A percentile compares a stretch with the other conserved stretches of the same genome.
These are phyloP conservation scores for Plutomurus gul DNA, from an alignment of 1,140 invertebrate species.

Conservation along the genomic window DNA sequence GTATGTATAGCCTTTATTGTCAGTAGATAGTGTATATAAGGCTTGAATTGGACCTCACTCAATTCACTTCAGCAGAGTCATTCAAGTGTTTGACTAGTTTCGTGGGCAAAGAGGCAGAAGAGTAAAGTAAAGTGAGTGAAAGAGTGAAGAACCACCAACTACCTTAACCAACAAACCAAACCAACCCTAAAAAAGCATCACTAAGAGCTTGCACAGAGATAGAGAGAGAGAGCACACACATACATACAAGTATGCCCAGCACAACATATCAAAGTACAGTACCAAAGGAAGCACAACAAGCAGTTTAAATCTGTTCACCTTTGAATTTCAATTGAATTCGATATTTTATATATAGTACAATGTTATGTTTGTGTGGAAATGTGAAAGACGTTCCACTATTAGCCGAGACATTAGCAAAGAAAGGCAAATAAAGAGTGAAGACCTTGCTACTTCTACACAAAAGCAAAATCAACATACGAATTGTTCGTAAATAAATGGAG, in stretches of 20 bases:
- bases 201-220: no score
- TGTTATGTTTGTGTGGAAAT: slow-evolving; percentile 8
- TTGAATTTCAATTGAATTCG: slow-evolving; percentile 17
- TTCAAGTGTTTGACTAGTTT: slow-evolving; percentile 26
- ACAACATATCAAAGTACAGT: not conserved
- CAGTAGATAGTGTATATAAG: no score
- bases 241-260: not conserved
- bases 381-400: no score
- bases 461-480: not conserved
- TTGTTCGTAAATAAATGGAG: not conserved
- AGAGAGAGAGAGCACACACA: not conserved
- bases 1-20: no score
- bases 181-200: not conserved
- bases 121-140: slow-evolving; percentile 21
- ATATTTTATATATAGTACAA: not conserved
- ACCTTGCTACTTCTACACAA: no score
- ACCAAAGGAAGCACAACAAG: not conserved
- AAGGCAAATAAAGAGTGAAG: no score
- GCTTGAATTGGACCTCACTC: no score
- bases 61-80: not conserved
- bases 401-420: no score
- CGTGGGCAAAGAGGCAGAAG: slow-evolving; percentile 11
- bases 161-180: not conserved
- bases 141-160: not conserved
- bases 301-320: not conserved